Evolutionary conservation across 2,113 vertebrate genomes (phyloP).

Genomic region (Dermatemys mawii): DNA sequence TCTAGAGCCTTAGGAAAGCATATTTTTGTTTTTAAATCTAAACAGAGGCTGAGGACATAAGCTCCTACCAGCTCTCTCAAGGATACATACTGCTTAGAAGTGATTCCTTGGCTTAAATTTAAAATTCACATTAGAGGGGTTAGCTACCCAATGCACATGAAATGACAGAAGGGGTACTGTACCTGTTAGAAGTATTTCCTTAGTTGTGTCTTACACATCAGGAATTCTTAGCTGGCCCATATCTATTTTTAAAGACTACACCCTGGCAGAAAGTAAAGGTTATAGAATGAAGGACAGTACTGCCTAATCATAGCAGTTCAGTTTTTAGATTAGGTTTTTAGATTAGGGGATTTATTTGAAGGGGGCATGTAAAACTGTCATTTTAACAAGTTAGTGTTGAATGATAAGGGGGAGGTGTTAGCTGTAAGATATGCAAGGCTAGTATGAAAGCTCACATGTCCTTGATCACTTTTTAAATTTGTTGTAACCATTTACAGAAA

Average conservation of each 20-base stretch:
- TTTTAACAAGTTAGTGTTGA: background rate
- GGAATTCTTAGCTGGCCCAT: background rate
- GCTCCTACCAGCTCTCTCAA: accelerated
- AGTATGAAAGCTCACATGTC: accelerated
- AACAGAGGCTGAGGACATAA: background rate
- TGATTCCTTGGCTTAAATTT: background rate
- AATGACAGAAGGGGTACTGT: background rate
- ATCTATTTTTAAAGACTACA: slow-evolving; percentile 42
- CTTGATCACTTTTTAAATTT: background rate
- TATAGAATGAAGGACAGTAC: slow-evolving; percentile 23
- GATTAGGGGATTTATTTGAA: too few relatives aligned
- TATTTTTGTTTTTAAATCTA: background rate
- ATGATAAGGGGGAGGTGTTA: background rate
- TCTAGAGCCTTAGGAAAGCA: background rate
- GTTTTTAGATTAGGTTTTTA: too few relatives aligned
- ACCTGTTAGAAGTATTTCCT: background rate
- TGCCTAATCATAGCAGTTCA: background rate
- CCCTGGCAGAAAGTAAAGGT: slow-evolving; percentile 16
- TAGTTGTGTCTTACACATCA: background rate
- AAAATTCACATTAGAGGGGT: background rate
- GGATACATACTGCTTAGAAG: background rate
- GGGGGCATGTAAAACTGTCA: too few relatives aligned
- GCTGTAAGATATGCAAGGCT: accelerated
- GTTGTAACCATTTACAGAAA: background rate
- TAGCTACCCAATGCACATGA: background rate